phyloP scores from a whole-genome alignment of 2,888 invertebrate genomes.

The Leucophenga maculata region DNA sequence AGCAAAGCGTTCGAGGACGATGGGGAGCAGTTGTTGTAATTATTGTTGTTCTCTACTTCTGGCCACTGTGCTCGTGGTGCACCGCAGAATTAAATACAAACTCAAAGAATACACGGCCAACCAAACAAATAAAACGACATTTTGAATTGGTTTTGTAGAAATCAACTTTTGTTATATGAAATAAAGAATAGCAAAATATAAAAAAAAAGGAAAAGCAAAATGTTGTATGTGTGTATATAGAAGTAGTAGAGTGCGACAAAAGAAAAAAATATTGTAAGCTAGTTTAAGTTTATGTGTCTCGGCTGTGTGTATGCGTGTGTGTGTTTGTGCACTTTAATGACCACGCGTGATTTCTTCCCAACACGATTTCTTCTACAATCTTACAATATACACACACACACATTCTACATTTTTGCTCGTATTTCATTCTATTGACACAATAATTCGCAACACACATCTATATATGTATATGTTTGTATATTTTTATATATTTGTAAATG shows the following conservation, averaged over 20 bases:
- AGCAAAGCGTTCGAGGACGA: too few species aligned
- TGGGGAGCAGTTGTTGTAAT: neutral
- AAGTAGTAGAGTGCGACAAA: too few species aligned
- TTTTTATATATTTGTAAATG: neutral
- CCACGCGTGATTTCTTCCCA: slow-evolving; percentile 39
- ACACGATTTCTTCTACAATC: too few species aligned
- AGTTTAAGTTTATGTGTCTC: neutral
- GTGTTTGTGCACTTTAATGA: slow-evolving; percentile 12
- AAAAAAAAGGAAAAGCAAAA: too few species aligned
- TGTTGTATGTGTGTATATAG: too few species aligned
- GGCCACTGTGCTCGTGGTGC: neutral
- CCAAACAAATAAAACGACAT: slow-evolving; percentile 10
- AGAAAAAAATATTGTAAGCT: slow-evolving; percentile 3
- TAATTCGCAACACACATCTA: slow-evolving; percentile 33
- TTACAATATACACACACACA: too few species aligned
- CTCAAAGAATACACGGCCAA: slow-evolving; percentile 30
- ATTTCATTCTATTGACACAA: neutral
- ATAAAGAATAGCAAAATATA: too few species aligned
- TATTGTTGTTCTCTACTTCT: too few species aligned
- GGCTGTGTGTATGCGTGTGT: slow-evolving; percentile 2
- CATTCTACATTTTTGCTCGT: slow-evolving; percentile 9
- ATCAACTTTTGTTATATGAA: too few species aligned
- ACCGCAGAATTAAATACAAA: slow-evolving; percentile 34
- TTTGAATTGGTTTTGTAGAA: neutral
- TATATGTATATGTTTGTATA: slow-evolving; percentile 23